Evolutionary conservation across 1,140 invertebrate genomes (phyloP).

Genomic region (Notospermus geniculatus): DNA sequence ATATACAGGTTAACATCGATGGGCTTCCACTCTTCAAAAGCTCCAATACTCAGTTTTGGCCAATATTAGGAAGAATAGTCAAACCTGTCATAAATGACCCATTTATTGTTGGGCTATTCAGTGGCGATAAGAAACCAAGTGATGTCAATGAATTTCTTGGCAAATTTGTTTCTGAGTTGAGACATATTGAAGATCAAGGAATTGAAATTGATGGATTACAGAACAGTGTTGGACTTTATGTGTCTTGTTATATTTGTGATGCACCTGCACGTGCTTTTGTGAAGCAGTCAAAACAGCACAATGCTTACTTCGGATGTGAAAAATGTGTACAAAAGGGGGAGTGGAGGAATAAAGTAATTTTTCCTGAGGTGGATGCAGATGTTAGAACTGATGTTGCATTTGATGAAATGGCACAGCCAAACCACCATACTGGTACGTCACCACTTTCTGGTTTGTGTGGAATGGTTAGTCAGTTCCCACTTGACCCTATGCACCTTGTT

Average conservation of each 20-base stretch:
- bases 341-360: slow-evolving; percentile 20
- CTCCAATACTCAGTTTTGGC: slow-evolving; percentile 9
- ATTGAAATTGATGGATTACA: neutral
- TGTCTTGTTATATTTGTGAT: slow-evolving; percentile 22
- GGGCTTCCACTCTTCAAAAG: slow-evolving; percentile 18
- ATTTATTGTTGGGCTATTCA: slow-evolving; percentile 20
- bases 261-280: slow-evolving; percentile 17
- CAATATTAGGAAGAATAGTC: slow-evolving; percentile 5
- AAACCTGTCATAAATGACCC: neutral
- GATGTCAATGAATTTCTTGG: slow-evolving; percentile 10
- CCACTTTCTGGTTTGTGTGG: slow-evolving; percentile 23
- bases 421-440: slow-evolving; percentile 20
- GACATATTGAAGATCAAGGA: slow-evolving; percentile 10
- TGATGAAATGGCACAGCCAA: slow-evolving; percentile 21
- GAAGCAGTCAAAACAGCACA: slow-evolving; percentile 16
- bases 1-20: slow-evolving; percentile 17
- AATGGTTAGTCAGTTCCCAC: slow-evolving; percentile 31
- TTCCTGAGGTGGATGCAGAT: slow-evolving; percentile 26
- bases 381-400: slow-evolving; percentile 37
- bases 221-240: neutral
- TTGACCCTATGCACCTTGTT: slow-evolving; percentile 47
- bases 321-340: slow-evolving; percentile 14
- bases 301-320: slow-evolving; percentile 18
- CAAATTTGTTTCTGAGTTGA: slow-evolving; percentile 17
- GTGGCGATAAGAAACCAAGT: slow-evolving; percentile 16